Base-by-base conservation (phyloP, 2,888 invertebrate species). In the Choreutis nemorana region DNA sequence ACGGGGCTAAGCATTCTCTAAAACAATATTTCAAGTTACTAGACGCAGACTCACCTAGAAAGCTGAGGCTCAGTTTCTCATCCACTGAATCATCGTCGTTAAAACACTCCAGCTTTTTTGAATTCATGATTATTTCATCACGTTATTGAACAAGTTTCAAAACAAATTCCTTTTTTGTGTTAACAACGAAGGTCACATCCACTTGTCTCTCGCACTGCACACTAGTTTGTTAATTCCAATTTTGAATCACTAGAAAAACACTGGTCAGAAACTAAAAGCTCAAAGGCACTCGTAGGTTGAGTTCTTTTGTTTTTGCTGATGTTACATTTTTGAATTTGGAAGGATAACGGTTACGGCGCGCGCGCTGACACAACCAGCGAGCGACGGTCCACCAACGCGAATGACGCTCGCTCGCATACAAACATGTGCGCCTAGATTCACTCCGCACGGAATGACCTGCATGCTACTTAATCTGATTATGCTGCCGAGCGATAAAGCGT, bases 21-120 rank as follows among this genome's bases (percentile, higher is more conserved):
- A 21, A 20, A 6, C 12, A 8, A 20, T 16, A 18, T 6, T 18
- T 18, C 10, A 31, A 34, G 35, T 32, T 37, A 33, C 31, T 35
- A 51, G n/a, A n/a, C n/a, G n/a, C n/a, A n/a, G n/a, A n/a, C 61
- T 65, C 45, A 77, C 78, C 78, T 78, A 77, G 64, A 65, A 77
- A 78, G 60, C 78, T 78, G 59, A 78, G 72, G 50, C 70, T 77
- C 36, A 66, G 60, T 48, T 77, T 77, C 40, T 63, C 75, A 54
- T 73, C 73, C 51, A 66, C 68, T 36, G 75, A 72, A 45, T 75
- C 71, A 34, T 66, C 63, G 45, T 75, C 65, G 35, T 64, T 64
- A 40, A 70, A 71, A 48, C 73, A 71, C 60, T 78, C 78, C 63
- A 78, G 56, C 59, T 77, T 78, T 64, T 78, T 78, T 37, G 77